Evolutionary conservation across 2,888 invertebrate species (phyloP), one percentile per base, ranked within the genome.

Genomic region (Luperina testacea): DNA sequence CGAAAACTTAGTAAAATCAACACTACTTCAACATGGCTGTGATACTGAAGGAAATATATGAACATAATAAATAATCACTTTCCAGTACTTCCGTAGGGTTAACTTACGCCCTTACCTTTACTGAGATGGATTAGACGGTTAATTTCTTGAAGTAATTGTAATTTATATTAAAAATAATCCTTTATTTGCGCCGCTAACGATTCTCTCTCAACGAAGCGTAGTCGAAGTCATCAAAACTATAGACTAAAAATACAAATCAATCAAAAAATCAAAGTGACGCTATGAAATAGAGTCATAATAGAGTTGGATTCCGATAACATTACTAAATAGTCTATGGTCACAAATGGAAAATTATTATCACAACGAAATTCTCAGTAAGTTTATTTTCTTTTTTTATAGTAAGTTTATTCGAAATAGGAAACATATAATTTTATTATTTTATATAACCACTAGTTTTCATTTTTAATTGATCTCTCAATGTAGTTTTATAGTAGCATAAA

Each of bases 1-100:
- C 95, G 95, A 94, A 92, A 96, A 96, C 96, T 96, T 94, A 96
- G 91, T 94, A 94, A 95, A 96, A 95, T 94, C 95, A 96, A 96
- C 97, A 97, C 96, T 97, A 97, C 96, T 96, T 95, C 95, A 96
- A 97, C 96, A 97, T 97, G 96, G 96, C 96, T 97, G 97, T 96
- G 95, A 95, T 96, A 95, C 93, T 94, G 96, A 94, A 96, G 95
- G 95, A 96, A 96, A 95, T 94, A 96, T 94, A 94, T 95, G 94
- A 95, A 96, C 95, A 96, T 96, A 96, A 95, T 96, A 96, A 95
- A 95, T 96, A 96, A 95, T 96, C 96, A 97, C 96, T 97, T 96
- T 95, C 92, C 94, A 94, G 93, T 95, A 96, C 93, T 94, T 95
- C 94, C 94, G 94, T 94, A 93, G 95, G 95, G 95, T 95, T 95